phyloP scores from a whole-genome alignment of 2,797 vertebrate species.

The Steatocranus sp. region DNA sequence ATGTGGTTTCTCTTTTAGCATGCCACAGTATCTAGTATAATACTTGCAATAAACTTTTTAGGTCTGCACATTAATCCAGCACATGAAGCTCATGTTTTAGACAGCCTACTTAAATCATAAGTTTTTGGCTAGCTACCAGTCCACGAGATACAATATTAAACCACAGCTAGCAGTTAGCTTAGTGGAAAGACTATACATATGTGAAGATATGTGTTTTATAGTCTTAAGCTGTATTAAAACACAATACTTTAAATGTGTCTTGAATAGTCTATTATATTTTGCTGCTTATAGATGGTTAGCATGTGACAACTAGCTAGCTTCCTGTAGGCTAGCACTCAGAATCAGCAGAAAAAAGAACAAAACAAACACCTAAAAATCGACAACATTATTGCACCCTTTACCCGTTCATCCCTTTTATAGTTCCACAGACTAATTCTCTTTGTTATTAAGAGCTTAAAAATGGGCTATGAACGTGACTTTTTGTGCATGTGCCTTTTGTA shows the following conservation, averaged over 20 bases:
- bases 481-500: not conserved
- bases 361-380: not conserved
- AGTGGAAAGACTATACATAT: not conserved
- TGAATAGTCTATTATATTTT: not conserved
- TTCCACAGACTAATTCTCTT: not conserved
- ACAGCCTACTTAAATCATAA: not conserved
- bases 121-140: not conserved
- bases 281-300: not conserved
- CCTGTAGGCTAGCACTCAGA: not conserved
- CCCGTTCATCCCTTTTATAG: not conserved
- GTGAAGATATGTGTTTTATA: not conserved
- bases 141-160: not conserved
- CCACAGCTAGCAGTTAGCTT: not conserved
- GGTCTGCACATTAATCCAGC: not conserved
- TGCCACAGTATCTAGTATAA: not conserved
- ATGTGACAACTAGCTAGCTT: not conserved
- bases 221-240: not conserved
- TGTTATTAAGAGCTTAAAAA: not conserved
- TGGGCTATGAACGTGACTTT: not conserved
- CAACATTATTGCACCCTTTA: not conserved
- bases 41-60: not conserved
- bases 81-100: not conserved
- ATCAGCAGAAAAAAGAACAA: not conserved
- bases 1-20: not conserved
- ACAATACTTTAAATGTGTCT: not conserved